phyloP scores from a whole-genome alignment of 1,140 invertebrate genomes.

The Diprion similis region DNA sequence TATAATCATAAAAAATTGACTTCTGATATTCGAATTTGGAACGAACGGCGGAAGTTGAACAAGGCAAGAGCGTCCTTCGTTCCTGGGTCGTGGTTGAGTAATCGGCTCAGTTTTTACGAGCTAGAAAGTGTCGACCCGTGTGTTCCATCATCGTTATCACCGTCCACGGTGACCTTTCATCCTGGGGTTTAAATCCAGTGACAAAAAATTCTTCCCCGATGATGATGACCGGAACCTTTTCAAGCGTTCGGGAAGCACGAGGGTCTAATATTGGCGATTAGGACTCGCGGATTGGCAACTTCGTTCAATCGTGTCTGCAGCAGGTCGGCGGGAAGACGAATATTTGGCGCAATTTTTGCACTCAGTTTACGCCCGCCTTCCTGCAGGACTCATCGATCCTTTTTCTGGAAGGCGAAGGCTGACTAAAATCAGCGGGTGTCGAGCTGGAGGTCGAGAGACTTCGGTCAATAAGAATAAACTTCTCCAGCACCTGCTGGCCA shows the following conservation, averaged over 20 bases:
- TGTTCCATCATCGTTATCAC: background rate
- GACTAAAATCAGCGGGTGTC: too few relatives aligned
- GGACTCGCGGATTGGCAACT: background rate
- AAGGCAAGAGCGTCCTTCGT: too few relatives aligned
- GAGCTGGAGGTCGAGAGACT: too few relatives aligned
- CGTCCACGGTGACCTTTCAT: background rate
- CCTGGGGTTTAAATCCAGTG: constrained; percentile 1
- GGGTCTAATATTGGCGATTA: background rate
- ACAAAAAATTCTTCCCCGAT: background rate
- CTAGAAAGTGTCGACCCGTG: background rate
- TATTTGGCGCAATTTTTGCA: background rate
- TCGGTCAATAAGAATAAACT: too few relatives aligned
- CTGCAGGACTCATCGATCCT: too few relatives aligned
- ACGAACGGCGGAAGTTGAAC: too few relatives aligned
- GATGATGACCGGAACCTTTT: background rate
- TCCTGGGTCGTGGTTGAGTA: too few relatives aligned
- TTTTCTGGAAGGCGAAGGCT: too few relatives aligned
- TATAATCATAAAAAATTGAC: too few relatives aligned
- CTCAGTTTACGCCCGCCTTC: background rate
- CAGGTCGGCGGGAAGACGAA: too few relatives aligned
- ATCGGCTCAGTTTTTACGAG: background rate
- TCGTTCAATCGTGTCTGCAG: background rate
- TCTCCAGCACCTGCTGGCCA: too few relatives aligned
- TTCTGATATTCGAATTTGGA: too few relatives aligned
- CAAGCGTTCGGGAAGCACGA: background rate